Conservation (phyloP, 1,140 invertebrate species). For the Chionoecetes opilio region DNA sequence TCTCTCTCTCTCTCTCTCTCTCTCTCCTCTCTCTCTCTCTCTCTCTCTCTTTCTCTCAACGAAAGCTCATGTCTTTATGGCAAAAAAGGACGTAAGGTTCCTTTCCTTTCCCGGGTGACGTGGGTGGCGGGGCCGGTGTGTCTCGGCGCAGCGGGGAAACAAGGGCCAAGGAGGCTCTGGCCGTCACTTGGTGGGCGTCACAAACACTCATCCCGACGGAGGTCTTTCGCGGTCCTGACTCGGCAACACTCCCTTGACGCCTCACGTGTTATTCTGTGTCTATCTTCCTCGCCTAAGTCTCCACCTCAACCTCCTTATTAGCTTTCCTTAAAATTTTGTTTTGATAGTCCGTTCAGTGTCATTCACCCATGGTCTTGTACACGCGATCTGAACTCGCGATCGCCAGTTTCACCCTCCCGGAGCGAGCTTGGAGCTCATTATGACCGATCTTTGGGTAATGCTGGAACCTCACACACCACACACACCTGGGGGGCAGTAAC, state of each 20-base stretch:
- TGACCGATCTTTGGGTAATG: no score
- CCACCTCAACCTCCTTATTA: background rate
- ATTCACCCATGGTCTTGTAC: no score
- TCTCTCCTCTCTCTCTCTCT: background rate
- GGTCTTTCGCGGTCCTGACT: background rate
- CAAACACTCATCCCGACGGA: background rate
- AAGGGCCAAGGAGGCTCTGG: slow-evolving; percentile 14
- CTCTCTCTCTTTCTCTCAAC: background rate
- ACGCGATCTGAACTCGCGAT: no score
- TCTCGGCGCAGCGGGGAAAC: background rate
- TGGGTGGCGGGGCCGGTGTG: background rate
- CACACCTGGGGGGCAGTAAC: no score
- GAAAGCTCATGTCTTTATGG: background rate
- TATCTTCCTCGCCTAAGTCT: background rate
- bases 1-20: no score
- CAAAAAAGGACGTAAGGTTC: background rate
- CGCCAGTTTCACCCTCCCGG: no score
- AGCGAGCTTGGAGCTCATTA: no score
- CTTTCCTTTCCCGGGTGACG: background rate
- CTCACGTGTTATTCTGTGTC: background rate
- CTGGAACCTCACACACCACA: no score
- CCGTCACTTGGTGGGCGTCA: background rate
- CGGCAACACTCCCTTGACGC: background rate
- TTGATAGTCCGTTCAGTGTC: no score
- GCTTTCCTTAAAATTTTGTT: background rate